Evolutionary conservation across 2,888 invertebrate species (phyloP).

Genomic region (Keiferia lycopersicella): DNA sequence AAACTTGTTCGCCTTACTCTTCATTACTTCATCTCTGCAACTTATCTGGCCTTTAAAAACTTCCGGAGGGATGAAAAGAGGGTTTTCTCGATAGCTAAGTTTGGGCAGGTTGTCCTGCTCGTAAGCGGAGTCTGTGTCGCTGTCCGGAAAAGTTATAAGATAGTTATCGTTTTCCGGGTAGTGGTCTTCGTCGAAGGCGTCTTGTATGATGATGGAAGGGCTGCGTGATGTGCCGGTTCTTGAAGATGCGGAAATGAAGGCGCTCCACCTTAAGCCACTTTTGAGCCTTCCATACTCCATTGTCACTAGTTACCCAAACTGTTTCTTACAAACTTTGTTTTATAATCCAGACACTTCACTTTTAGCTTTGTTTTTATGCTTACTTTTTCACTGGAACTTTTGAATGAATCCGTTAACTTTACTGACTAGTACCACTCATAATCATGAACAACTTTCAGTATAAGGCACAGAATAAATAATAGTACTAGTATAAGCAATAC

Average conservation of each 20-base stretch:
- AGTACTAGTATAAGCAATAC: too few relatives aligned
- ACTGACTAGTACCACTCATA: too few relatives aligned
- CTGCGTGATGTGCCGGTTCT: conserved; percentile 39
- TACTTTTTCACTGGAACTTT: too few relatives aligned
- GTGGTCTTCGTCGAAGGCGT: conserved; percentile 48
- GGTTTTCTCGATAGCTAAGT: conserved; percentile 60
- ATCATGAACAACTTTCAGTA: too few relatives aligned
- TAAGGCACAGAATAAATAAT: too few relatives aligned
- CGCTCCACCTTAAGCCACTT: conserved; percentile 60
- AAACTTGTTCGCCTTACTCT: conserved; percentile 65
- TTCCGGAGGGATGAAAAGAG: conserved; percentile 65
- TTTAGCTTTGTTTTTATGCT: too few relatives aligned
- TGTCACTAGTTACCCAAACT: conserved; percentile 34
- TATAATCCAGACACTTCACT: conserved; percentile 27
- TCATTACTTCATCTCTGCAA: conserved; percentile 63
- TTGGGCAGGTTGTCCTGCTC: conserved; percentile 53
- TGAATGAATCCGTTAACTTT: too few relatives aligned
- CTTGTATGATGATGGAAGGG: conserved; percentile 51
- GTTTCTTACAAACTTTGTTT: conserved; percentile 42
- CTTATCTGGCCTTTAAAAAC: conserved; percentile 66
- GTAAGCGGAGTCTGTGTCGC: conserved; percentile 48
- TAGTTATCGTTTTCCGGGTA: conserved; percentile 56
- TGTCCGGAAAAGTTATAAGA: conserved; percentile 61
- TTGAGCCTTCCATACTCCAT: conserved; percentile 67
- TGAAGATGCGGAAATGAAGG: conserved; percentile 48